A percentile compares a stretch with the other conserved stretches of the same genome.
Conservation (phyloP, 2,797 vertebrate species). For the Enteromius mattozi region DNA sequence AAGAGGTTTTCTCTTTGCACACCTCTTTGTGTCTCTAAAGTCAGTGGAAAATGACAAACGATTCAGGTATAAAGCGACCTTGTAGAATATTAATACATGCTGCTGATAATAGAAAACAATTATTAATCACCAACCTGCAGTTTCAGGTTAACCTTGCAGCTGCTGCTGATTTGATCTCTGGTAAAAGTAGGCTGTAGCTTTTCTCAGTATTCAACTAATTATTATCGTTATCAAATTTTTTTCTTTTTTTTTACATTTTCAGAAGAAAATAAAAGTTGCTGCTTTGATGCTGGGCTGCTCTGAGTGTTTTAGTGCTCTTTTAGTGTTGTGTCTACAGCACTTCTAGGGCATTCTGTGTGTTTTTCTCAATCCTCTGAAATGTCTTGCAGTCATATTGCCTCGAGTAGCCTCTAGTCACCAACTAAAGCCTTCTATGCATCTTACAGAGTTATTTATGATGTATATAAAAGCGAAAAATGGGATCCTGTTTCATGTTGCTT, state of each 20-base stretch:
- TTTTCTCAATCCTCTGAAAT: neutral
- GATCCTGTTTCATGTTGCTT: neutral
- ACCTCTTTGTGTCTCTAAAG: neutral
- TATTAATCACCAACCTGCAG: neutral
- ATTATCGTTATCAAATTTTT: neutral
- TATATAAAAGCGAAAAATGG: neutral
- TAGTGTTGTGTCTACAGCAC: neutral
- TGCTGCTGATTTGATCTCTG: neutral
- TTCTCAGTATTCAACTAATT: neutral
- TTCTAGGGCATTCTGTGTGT: neutral
- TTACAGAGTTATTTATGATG: neutral
- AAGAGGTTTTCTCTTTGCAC: neutral
- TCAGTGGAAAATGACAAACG: neutral
- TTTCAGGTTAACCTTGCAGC: neutral
- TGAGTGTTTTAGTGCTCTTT: neutral
- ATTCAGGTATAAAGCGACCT: neutral
- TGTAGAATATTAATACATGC: constrained; percentile 3
- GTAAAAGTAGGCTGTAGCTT: neutral
- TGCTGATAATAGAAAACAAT: neutral
- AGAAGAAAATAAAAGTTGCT: neutral
- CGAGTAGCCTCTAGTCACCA: neutral
- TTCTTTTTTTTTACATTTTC: neutral
- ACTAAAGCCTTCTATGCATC: neutral
- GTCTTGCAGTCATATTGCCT: neutral
- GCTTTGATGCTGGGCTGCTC: neutral